Evolutionary conservation across 2,797 vertebrate species (phyloP).

Genomic region (Melanotaenia boesemani): DNA sequence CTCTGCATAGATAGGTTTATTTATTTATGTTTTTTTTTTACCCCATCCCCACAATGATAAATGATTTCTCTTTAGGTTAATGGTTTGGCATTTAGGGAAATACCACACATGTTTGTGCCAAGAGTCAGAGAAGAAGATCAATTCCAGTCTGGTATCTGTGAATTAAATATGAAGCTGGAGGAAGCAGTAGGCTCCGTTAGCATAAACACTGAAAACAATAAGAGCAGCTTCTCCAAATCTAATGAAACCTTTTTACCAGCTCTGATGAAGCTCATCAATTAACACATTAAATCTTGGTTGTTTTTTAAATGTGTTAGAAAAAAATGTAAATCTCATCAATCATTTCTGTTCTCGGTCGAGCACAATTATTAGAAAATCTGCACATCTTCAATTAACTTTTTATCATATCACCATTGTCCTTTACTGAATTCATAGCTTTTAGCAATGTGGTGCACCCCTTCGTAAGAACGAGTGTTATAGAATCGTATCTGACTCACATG

Average conservation of each 20-base stretch:
- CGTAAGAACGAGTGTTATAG: background rate
- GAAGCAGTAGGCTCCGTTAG: background rate
- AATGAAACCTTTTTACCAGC: background rate
- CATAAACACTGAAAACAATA: background rate
- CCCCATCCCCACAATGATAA: conserved; percentile 2
- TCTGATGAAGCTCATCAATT: background rate
- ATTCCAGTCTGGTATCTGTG: conserved; percentile 4
- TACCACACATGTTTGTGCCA: conserved; percentile 1
- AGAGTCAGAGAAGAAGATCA: conserved; percentile 14
- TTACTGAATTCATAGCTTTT: no score
- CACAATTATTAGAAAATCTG: no score
- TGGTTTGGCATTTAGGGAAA: conserved; percentile 32
- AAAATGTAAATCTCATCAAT: no score
- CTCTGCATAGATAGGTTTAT: conserved; percentile 13
- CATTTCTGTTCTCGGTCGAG: no score
- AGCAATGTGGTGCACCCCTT: background rate
- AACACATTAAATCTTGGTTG: background rate
- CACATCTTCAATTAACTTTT: background rate
- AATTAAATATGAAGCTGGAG: conserved; percentile 19
- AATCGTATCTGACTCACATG: background rate
- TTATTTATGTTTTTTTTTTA: background rate
- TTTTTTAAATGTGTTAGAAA: background rate
- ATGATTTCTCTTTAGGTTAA: conserved; percentile 9
- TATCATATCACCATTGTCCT: background rate
- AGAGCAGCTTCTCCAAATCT: background rate